Evolutionary conservation across 2,888 invertebrate genomes (phyloP), one percentile per base, ranked within the genome.

Genomic region (Rhingia rostrata): DNA sequence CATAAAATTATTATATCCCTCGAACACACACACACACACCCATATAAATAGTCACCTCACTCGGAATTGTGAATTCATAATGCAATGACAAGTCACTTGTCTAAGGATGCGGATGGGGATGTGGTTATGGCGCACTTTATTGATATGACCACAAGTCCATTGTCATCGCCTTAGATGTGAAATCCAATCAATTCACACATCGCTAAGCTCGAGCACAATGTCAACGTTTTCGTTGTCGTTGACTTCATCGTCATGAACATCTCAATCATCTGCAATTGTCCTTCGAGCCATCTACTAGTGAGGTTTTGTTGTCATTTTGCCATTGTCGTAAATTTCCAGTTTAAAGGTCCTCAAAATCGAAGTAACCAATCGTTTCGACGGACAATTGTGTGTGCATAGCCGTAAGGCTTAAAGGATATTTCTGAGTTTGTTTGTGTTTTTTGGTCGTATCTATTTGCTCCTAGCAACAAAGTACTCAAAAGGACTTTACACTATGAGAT

Each of bases 1-100:
- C 91, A 90, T 91, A 89, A 90, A 90, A 90, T 91, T 90, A 90
- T 88, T 89, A 90, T 88, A 89, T 88, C 47, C 56, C 78, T 53
- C 22, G 73, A 22, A 22, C 22, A 22, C 22, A 22, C 22, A 22
- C 22, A 22, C 22, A 22, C 22, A 22, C 2, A 22, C 22, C 1
- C 2, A 22, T 22, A 22, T 22, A 22, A 22, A 22, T 56, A 73
- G 35, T 54, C 61, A 56, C 66, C 70, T 61, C 67, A 66, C 49
- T 70, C 60, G 77, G 72, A 83, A 83, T 78, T 78, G 51, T 73
- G 78, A 83, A 83, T 78, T 73, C 78, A 74, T 73, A 78, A 74
- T 63, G 82, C 61, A 22, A 22, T 22, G 61, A 60, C 56, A 35
- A 64, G 47, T 63, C 51, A 43, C 14, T 53, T n/a, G 22, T 49